Evolutionary conservation across 2,797 vertebrate species (phyloP).

Genomic region (Anas bahamensis): DNA sequence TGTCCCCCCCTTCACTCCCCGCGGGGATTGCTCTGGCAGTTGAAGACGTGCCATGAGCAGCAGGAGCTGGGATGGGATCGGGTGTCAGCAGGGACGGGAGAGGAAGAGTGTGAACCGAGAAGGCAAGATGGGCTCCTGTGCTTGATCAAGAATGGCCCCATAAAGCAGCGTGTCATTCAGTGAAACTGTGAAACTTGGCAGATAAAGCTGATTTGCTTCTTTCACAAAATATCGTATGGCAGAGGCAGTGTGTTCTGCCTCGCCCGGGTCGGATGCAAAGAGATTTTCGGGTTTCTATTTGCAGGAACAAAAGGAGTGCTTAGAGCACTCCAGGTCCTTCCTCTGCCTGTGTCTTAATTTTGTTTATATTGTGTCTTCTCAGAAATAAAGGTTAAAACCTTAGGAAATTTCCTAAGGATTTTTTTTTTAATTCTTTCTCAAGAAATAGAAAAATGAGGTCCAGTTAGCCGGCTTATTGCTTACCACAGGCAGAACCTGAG

Average conservation of each 20-base stretch:
- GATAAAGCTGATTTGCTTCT: constrained; percentile 26
- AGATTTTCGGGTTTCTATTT: not conserved
- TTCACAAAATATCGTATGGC: constrained; percentile 30
- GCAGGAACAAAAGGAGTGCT: not conserved
- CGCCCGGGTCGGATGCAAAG: not conserved
- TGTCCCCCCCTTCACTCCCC: not conserved
- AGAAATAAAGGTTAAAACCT: constrained; percentile 42
- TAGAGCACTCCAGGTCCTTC: not conserved
- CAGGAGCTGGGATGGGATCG: not conserved
- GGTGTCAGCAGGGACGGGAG: not conserved
- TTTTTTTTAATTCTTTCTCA: not conserved
- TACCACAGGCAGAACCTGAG: not conserved
- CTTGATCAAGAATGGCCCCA: not conserved
- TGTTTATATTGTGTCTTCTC: not conserved
- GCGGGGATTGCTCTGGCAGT: not conserved
- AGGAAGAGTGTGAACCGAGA: constrained; percentile 1
- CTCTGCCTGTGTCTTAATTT: not conserved
- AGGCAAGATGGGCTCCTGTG: constrained; percentile 12
- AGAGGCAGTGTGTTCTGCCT: constrained; percentile 40
- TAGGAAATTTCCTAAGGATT: not conserved
- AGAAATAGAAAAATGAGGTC: not conserved
- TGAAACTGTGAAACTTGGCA: constrained; percentile 35
- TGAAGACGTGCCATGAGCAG: constrained; percentile 41
- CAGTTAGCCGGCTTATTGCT: not conserved
- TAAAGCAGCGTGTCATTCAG: constrained; percentile 9